These are phyloP conservation scores for Fragum whitleyi DNA, from an alignment of 2,888 invertebrate genomes.

Conservation along the genomic window DNA sequence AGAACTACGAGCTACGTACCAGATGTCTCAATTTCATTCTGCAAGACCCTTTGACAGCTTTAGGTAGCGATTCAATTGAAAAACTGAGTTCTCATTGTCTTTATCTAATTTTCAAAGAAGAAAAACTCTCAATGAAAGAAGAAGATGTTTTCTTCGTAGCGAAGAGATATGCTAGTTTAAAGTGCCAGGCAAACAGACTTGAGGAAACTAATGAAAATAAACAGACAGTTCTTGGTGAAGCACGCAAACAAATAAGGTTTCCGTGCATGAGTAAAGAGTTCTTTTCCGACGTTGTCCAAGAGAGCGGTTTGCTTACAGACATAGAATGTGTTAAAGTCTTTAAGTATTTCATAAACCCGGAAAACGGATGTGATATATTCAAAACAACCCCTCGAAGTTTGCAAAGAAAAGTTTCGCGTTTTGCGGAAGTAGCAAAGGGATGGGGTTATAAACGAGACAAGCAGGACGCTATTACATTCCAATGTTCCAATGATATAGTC, in stretches of 20 bases:
- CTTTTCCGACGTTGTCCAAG: conserved; percentile 57
- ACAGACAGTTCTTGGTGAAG: conserved; percentile 43
- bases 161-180: conserved; percentile 59
- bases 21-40: conserved; percentile 62
- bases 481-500: conserved; percentile 47
- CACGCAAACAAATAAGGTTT: conserved; percentile 61
- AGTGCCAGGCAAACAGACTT: conserved; percentile 47
- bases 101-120: conserved; percentile 52
- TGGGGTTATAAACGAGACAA: conserved; percentile 60
- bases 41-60: conserved; percentile 57
- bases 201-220: conserved; percentile 55
- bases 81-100: conserved; percentile 63
- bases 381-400: conserved; percentile 32
- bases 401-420: conserved; percentile 36
- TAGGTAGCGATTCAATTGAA: conserved; percentile 51
- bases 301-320: conserved; percentile 52
- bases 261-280: conserved; percentile 58
- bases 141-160: conserved; percentile 63
- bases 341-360: conserved; percentile 45
- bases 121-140: conserved; percentile 59
- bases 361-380: conserved; percentile 23
- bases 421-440: conserved; percentile 33
- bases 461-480: conserved; percentile 48
- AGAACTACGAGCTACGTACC: conserved; percentile 50
- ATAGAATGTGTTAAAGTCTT: conserved; percentile 80